Percentiles rank a stretch among this genome's conserved stretches.
These are phyloP conservation scores for Scaptomyza parva DNA, from an alignment of 2,888 invertebrate species.

Conservation along the genomic window DNA sequence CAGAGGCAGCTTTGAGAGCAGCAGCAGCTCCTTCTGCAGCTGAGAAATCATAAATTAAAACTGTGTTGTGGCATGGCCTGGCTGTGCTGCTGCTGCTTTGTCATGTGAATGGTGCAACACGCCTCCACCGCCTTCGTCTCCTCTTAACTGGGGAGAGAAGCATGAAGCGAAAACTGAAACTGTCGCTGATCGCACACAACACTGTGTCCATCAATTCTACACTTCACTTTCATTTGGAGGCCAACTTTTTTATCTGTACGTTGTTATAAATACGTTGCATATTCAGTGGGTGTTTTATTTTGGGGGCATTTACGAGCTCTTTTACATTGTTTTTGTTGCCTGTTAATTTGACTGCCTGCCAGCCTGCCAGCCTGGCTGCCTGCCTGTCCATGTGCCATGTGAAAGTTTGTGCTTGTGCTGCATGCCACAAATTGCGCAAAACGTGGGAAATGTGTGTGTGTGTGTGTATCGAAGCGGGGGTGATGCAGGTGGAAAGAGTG, in stretches of 20 bases:
- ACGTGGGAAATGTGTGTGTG: slow-evolving; percentile 58
- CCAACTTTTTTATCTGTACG: slow-evolving; percentile 36
- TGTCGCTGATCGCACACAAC: slow-evolving; percentile 38
- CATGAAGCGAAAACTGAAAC: slow-evolving; percentile 3
- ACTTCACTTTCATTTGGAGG: slow-evolving; percentile 80
- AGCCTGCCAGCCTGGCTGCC: slow-evolving; percentile 63
- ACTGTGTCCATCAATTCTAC: slow-evolving; percentile 81
- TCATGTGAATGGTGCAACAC: slow-evolving; percentile 63
- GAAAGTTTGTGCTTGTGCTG: slow-evolving; percentile 78
- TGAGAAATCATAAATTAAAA: slow-evolving; percentile 64
- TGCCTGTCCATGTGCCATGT: slow-evolving; percentile 66
- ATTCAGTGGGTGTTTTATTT: slow-evolving; percentile 71
- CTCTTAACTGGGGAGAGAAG: slow-evolving; percentile 17
- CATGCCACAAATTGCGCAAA: slow-evolving; percentile 76
- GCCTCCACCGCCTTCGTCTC: slow-evolving; percentile 40
- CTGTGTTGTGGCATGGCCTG: slow-evolving; percentile 60
- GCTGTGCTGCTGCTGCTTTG: slow-evolving; percentile 50
- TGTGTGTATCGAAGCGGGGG: slow-evolving; percentile 14
- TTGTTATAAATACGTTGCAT: slow-evolving; percentile 5
- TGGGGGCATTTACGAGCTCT: slow-evolving; percentile 33
- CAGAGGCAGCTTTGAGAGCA: slow-evolving; percentile 4
- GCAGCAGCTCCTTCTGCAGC: slow-evolving; percentile 52
- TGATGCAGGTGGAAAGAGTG: slow-evolving; percentile 15
- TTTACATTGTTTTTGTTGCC: slow-evolving; percentile 46
- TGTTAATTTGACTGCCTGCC: slow-evolving; percentile 64